A percentile compares a stretch with the other conserved stretches of the same genome.
Evolutionary conservation across 2,888 invertebrate species (phyloP).

Genomic region (Liodrosophila aerea): DNA sequence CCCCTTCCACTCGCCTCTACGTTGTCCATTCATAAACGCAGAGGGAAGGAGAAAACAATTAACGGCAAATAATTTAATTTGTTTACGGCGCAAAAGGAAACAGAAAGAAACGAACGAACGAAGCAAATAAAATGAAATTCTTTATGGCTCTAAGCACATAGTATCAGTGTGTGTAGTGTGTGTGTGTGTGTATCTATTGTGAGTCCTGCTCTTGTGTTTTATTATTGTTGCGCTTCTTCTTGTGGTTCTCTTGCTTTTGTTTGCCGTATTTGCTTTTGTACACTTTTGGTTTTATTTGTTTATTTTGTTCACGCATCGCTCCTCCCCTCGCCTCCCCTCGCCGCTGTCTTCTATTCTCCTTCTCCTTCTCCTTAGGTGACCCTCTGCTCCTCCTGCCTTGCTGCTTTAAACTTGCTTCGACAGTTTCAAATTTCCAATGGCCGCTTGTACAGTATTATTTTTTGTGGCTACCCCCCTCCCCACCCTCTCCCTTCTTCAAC

Average conservation of each 20-base stretch:
- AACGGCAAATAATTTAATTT: slow-evolving; percentile 66
- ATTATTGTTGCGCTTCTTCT: no score
- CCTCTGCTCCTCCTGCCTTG: background rate
- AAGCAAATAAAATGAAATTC: slow-evolving; percentile 48
- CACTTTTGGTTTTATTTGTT: slow-evolving; percentile 43
- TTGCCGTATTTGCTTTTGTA: slow-evolving; percentile 21
- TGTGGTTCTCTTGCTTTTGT: slow-evolving; percentile 8
- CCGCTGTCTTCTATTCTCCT: no score
- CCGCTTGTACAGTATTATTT: no score
- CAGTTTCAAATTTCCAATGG: slow-evolving; percentile 42
- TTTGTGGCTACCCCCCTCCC: background rate
- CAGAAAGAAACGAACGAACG: slow-evolving; percentile 2
- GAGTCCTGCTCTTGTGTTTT: background rate
- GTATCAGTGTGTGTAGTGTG: no score
- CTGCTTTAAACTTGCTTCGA: slow-evolving; percentile 4
- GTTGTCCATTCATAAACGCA: slow-evolving; percentile 32
- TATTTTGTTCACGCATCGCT: slow-evolving; percentile 49
- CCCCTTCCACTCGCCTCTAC: background rate
- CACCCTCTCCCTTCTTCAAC: background rate
- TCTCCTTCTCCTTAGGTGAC: no score
- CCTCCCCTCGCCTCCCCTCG: slow-evolving; percentile 2
- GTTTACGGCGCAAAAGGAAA: slow-evolving; percentile 47
- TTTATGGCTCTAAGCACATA: slow-evolving; percentile 41
- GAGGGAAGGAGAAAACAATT: slow-evolving; percentile 50
- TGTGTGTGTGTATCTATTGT: background rate